Conservation (phyloP, 1,140 invertebrate genomes). For the Tetranychus cinnabarinus region DNA sequence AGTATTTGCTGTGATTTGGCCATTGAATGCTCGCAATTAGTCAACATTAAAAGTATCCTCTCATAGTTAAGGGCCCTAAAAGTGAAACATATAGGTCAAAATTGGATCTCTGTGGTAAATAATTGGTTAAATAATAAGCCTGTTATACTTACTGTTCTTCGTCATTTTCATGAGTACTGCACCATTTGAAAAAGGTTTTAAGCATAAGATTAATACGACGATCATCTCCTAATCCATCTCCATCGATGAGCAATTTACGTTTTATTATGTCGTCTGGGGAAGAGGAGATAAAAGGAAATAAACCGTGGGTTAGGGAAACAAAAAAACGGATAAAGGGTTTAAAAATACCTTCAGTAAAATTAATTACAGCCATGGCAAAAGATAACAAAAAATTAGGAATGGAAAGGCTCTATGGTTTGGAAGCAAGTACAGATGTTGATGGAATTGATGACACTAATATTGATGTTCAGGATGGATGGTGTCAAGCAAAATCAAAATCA, state of each 20-base stretch:
- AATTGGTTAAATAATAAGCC: not conserved
- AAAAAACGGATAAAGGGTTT: too few species aligned
- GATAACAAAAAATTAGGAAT: too few species aligned
- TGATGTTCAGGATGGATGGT: too few species aligned
- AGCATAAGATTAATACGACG: conserved; percentile 56
- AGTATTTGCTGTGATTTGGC: conserved; percentile 52
- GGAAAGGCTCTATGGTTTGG: too few species aligned
- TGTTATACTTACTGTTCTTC: conserved; percentile 29
- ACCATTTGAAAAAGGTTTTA: conserved; percentile 73
- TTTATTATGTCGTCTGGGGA: conserved; percentile 64
- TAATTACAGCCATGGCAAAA: too few species aligned
- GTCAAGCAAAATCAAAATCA: too few species aligned
- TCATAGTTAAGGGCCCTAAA: conserved; percentile 31
- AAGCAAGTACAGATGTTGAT: too few species aligned
- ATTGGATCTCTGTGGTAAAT: not conserved
- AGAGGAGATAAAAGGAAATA: not conserved
- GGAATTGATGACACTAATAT: too few species aligned
- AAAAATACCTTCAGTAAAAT: too few species aligned
- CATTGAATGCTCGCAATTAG: conserved; percentile 66
- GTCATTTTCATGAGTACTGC: conserved; percentile 35
- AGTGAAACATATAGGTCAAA: not conserved
- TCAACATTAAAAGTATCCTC: conserved; percentile 49
- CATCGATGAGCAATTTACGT: conserved; percentile 66
- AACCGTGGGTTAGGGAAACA: too few species aligned
- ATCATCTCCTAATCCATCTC: conserved; percentile 86